Percentiles rank a stretch among this genome's conserved stretches.
Conservation (phyloP, 2,113 vertebrate genomes). For the Hemicordylus capensis region DNA sequence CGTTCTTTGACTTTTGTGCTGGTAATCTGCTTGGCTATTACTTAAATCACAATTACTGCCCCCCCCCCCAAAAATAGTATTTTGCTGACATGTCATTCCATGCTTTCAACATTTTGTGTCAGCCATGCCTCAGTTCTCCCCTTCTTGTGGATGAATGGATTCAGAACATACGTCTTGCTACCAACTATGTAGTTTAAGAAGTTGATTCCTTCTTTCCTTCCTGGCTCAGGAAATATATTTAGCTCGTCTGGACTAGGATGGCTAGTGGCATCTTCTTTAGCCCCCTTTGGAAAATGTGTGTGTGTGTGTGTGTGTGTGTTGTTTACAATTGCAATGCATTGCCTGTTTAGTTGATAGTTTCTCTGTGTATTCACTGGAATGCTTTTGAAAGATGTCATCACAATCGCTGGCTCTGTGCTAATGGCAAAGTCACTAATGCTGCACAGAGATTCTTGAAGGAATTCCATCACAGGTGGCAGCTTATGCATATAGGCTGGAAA, state of each 20-base stretch:
- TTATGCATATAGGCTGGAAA: background rate
- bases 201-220: background rate
- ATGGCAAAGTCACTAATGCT: background rate
- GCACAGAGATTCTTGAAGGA: background rate
- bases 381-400: background rate
- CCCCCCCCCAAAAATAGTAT: background rate
- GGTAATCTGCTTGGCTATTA: constrained; percentile 18
- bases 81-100: background rate
- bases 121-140: no score
- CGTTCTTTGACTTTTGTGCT: constrained; percentile 8
- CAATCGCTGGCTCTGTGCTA: background rate
- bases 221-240: background rate
- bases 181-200: background rate
- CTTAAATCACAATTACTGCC: constrained; percentile 22
- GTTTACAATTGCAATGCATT: background rate
- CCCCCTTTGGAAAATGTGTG: background rate
- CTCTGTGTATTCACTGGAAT: background rate
- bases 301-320: background rate
- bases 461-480: background rate
- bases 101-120: background rate
- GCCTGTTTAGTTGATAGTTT: background rate
- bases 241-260: no score
- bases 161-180: background rate
- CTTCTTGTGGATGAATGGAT: rapidly evolving
- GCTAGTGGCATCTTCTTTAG: background rate